Base-by-base conservation (phyloP, 1,140 invertebrate species). In the Drosophila guanche region DNA sequence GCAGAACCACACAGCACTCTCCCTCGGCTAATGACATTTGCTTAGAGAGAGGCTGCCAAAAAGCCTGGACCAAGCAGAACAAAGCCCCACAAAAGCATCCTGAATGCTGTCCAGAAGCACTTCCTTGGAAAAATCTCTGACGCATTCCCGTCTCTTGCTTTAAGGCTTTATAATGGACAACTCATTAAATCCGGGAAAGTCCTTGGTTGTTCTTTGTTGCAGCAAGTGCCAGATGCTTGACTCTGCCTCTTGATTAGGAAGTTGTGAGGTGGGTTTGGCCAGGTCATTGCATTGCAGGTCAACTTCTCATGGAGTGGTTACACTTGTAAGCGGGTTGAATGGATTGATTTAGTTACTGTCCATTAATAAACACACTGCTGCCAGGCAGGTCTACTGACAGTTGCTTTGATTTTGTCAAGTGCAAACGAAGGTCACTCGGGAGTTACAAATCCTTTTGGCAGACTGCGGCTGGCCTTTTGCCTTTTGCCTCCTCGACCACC, bases 281-380 rank as follows among this genome's bases (percentile, higher is more conserved):
- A 51, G 79, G 56, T 77, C 79, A 63, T 63, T 61, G 75, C 66
- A 78, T 74, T 63, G 55, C 55, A 54, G 72, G 70, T 23, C 70
- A 81, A 57, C 75, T 65, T 66, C 43, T 61, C 71, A 43, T 71
- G 75, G 55, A 71, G 57, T 65, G 79, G 73, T 79, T 76, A 84
- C 67, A 73, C 47, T 67, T 71, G 54, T 84, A 84, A 84, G 75
- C 58, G 58, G 58, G 63, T 58, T 63, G 71, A 60, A 79, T 71
- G 73, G 71, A 85, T 84, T 79, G 61, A 69, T 59, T 68, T 69
- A 69, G 72, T 62, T 48, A 58, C 57, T 46, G 56, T 33, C 66
- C 80, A 85, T 85, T 85, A 59, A 76, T 85, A 86, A 85, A 73
- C 77, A 61, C 71, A 56, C 54, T 62, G 45, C n/a, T 29, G 50